These are phyloP conservation scores for Matsumurasca onukii DNA, from an alignment of 1,140 invertebrate species.

Conservation along the genomic window DNA sequence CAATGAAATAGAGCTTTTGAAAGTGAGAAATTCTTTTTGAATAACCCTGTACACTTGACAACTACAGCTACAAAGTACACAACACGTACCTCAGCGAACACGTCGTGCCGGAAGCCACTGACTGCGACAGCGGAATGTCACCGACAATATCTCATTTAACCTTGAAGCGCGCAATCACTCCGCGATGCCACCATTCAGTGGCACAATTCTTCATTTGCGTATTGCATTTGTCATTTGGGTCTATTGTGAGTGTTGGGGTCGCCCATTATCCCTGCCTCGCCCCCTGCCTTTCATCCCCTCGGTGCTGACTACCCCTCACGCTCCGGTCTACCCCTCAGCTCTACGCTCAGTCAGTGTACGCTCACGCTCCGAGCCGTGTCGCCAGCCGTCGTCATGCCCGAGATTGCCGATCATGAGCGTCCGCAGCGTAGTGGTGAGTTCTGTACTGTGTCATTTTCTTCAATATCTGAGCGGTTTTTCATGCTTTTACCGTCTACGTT, in stretches of 20 bases:
- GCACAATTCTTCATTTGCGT: constrained; percentile 57
- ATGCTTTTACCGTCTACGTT: too few relatives aligned
- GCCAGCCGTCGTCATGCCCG: background rate
- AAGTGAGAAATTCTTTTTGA: too few relatives aligned
- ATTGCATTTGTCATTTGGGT: constrained; percentile 52
- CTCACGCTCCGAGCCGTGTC: background rate
- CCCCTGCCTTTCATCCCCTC: background rate
- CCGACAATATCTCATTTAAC: constrained; percentile 23
- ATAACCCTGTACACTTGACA: too few relatives aligned
- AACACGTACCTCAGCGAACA: too few relatives aligned
- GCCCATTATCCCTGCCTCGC: constrained; percentile 4
- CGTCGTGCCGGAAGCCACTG: too few relatives aligned
- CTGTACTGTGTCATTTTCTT: too few relatives aligned
- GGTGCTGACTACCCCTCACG: background rate
- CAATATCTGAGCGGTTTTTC: too few relatives aligned
- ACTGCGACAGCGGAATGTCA: constrained; percentile 13
- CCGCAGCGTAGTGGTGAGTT: too few relatives aligned
- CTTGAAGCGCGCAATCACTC: constrained; percentile 32
- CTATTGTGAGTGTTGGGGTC: too few relatives aligned
- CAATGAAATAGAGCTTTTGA: too few relatives aligned
- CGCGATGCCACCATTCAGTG: constrained; percentile 30
- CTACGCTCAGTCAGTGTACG: background rate
- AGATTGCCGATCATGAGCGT: background rate
- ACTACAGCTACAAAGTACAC: too few relatives aligned
- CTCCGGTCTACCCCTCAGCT: background rate